phyloP scores from a whole-genome alignment of 2,113 vertebrate genomes.

The Sturnus vulgaris region DNA sequence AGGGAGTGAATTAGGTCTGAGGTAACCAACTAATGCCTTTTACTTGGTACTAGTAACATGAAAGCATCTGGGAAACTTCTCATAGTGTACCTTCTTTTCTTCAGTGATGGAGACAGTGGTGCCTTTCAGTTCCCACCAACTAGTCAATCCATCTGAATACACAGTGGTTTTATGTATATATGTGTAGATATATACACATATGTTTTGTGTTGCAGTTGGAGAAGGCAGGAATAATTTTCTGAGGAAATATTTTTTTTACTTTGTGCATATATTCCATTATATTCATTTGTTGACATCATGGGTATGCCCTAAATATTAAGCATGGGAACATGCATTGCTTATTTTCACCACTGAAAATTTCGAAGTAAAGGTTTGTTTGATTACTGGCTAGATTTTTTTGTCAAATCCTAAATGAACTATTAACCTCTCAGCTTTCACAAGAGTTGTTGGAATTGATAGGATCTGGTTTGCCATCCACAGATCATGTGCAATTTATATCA shows the following conservation, averaged over 20 bases:
- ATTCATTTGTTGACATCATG: not conserved
- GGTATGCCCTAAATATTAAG: not conserved
- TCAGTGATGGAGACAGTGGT: not conserved
- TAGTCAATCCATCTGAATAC: not conserved
- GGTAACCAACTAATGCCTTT: not conserved
- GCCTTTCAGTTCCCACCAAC: not conserved
- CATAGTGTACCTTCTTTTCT: not conserved
- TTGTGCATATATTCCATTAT: not conserved
- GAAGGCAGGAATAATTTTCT: not conserved
- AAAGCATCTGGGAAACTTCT: not conserved
- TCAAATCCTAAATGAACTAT: not conserved
- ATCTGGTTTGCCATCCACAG: not conserved
- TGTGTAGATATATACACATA: accelerated
- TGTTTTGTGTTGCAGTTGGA: not conserved
- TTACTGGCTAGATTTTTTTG: not conserved
- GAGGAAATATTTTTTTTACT: not conserved
- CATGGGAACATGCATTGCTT: not conserved
- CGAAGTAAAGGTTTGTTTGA: not conserved
- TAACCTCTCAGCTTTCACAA: not conserved
- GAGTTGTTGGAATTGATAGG: not conserved
- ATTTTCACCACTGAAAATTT: not conserved
- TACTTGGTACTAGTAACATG: not conserved
- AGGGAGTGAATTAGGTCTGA: not conserved
- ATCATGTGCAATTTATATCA: slow-evolving; percentile 19
- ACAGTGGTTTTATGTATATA: not conserved